Evolutionary conservation across 2,888 invertebrate species (phyloP).

Genomic region (Cistogaster globosa): DNA sequence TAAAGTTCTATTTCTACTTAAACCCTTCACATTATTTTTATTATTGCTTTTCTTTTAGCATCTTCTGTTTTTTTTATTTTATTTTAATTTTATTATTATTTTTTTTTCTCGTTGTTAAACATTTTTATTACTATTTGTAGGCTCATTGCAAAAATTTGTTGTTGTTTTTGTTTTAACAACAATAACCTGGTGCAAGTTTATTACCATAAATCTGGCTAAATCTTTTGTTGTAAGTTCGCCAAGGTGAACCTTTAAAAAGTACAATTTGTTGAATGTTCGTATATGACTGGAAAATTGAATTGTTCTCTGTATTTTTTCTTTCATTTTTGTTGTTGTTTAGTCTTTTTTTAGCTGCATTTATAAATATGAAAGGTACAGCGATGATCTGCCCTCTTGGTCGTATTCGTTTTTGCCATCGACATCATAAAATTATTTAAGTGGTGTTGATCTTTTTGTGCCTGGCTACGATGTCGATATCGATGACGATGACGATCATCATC

Average conservation of each 20-base stretch:
- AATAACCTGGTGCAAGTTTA: slow-evolving; percentile 56
- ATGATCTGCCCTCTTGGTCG: slow-evolving; percentile 52
- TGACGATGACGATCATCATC: not conserved
- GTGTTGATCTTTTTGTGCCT: slow-evolving; percentile 59
- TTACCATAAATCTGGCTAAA: slow-evolving; percentile 62
- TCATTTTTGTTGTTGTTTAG: slow-evolving; percentile 12
- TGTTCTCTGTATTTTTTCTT: slow-evolving; percentile 49
- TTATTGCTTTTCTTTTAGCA: slow-evolving; percentile 59
- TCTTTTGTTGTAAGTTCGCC: slow-evolving; percentile 55
- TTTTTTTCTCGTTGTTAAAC: slow-evolving; percentile 24
- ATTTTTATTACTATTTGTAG: slow-evolving; percentile 50
- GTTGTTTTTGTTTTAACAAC: slow-evolving; percentile 45
- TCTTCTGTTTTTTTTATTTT: slow-evolving; percentile 70
- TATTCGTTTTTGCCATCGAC: slow-evolving; percentile 32
- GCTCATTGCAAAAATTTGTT: slow-evolving; percentile 43
- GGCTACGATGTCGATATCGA: slow-evolving; percentile 20
- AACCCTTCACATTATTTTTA: not conserved
- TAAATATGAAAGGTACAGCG: slow-evolving; percentile 45
- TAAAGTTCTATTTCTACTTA: not conserved
- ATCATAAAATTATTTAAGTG: slow-evolving; percentile 63
- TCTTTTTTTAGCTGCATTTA: slow-evolving; percentile 24
- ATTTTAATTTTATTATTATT: slow-evolving; percentile 13
- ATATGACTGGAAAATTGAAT: slow-evolving; percentile 62
- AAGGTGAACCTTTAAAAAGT: slow-evolving; percentile 67
- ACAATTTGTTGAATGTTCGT: slow-evolving; percentile 55